Base-by-base conservation (phyloP, 2,888 invertebrate species). In the Macroteleia sp. region DNA sequence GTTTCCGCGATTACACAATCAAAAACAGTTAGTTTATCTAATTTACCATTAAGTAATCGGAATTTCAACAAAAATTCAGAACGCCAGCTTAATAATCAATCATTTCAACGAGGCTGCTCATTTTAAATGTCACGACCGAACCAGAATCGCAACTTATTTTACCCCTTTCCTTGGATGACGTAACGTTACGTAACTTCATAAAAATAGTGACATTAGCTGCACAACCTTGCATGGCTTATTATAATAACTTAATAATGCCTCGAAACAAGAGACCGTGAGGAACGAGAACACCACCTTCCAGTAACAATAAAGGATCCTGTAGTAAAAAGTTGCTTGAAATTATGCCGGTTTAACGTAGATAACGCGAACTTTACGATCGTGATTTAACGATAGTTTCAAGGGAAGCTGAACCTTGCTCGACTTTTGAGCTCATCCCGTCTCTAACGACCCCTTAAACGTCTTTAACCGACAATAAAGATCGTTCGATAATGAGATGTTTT, bases 371-470 rank as follows among this genome's bases (percentile, higher is more conserved):
- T 73, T 64, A 73, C 34, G 62, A 54, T 34, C 50, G 42, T 28
- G 28, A 66, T 52, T 74, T 74, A 74, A 74, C 44, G 64, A 64
- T 54, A 57, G 48, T 52, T 52, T 76, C 64, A 44, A 70, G 69
- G 66, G 57, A 42, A 76, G 8, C 22, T 39, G 16, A 70, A 62
- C 56, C 50, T 54, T 62, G 54, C 70, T 59, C 52, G 77, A 77
- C 70, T 77, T 71, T 64, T 44, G 9, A 56, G 59, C 41, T 62
- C 74, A 41, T 59, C 64, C 50, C 17, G 14, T 30, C 19, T 34
- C 44, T 50, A 28, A 48, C 17, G 32, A 48, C 32, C 41, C 44
- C 25, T n/a, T n/a, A n/a, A n/a, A n/a, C n/a, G n/a, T n/a, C n/a
- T n/a, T n/a, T n/a, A n/a, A n/a, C n/a, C 10, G 48, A 52, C 28